Evolutionary conservation across 2,888 invertebrate species (phyloP), one percentile per base, ranked within the genome.

Genomic region (Amitus sp.): DNA sequence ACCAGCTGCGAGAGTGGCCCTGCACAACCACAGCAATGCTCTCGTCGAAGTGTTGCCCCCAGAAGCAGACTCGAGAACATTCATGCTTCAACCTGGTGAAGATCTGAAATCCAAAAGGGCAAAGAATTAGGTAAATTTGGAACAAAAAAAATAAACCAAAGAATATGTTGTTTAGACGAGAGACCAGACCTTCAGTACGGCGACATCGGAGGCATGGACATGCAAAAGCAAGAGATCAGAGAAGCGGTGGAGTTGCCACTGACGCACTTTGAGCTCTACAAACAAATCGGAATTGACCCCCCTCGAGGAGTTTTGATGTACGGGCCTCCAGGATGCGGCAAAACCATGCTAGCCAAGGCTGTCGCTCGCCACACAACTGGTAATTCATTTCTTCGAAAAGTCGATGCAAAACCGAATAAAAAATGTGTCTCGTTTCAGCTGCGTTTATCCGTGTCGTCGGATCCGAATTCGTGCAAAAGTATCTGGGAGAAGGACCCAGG

Each of bases 1-100:
- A 80, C 98, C 99, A 0, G 98, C 98, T 1, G 97, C 98, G 10
- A 98, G 97, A 68, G 99, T 99, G 19, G 98, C 98, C 13, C 86
- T 99, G 27, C 99, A 99, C 82, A 99, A 99, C 82, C 98, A 99
- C 84, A 98, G 98, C 76, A 99, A 99, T 87, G 98, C 99, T n/a
- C 85, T 99, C 56, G 99, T 99, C 0, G 99, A 99, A 86, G 98
- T 99, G 2, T 84, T 99, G 37, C 99, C 99, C 3, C 98, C 99
- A 1, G 99, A 99, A 84, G 98, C 98, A 1, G 99, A 99, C 82
- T 97, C 97, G 70, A 98, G 96, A 34, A 99, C 99, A 69, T 96
- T 98, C 51, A 98, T 99, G 98, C 85, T 99, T 60, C 92, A 94
- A 86, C 93, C 95, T 78, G 92, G 92, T 91, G 83, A 78, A 75